phyloP scores from a whole-genome alignment of 2,888 invertebrate genomes.

The Phania funesta region DNA sequence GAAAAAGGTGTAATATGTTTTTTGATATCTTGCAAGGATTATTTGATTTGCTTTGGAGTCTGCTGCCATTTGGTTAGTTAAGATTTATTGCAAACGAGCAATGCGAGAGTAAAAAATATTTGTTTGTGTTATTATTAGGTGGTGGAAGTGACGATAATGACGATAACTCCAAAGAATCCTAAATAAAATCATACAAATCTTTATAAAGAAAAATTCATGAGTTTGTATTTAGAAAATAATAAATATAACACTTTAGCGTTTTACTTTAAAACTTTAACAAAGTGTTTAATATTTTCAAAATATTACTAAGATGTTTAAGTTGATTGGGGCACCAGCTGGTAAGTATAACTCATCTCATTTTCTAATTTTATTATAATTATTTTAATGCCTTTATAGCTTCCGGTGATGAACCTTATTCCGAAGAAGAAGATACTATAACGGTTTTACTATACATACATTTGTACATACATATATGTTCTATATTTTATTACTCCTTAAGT shows the following conservation, averaged over 20 bases:
- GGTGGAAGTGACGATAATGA: constrained; percentile 36
- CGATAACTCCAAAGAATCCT: constrained; percentile 43
- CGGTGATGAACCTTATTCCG: constrained; percentile 74
- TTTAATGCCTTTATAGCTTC: constrained; percentile 65
- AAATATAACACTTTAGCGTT: neutral
- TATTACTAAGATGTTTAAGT: constrained; percentile 16
- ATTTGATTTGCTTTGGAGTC: constrained; percentile 58
- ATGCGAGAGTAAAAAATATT: neutral
- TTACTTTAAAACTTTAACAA: too few relatives aligned
- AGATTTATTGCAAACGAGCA: neutral
- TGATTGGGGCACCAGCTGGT: constrained; percentile 25
- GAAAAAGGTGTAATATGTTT: constrained; percentile 40
- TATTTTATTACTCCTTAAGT: constrained; percentile 88
- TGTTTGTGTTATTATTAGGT: neutral
- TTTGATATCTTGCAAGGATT: constrained; percentile 60
- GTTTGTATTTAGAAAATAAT: neutral
- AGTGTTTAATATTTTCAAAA: constrained; percentile 30
- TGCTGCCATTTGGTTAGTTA: constrained; percentile 42
- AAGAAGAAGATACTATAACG: constrained; percentile 76
- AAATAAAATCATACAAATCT: constrained; percentile 21
- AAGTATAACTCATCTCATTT: constrained; percentile 10
- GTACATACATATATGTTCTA: too few relatives aligned
- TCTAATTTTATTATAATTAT: neutral
- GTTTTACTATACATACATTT: constrained; percentile 81
- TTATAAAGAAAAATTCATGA: neutral